Percentiles rank a stretch among this genome's conserved stretches.
Evolutionary conservation across 2,113 vertebrate genomes (phyloP).

Genomic region (Bostrychus sinensis): DNA sequence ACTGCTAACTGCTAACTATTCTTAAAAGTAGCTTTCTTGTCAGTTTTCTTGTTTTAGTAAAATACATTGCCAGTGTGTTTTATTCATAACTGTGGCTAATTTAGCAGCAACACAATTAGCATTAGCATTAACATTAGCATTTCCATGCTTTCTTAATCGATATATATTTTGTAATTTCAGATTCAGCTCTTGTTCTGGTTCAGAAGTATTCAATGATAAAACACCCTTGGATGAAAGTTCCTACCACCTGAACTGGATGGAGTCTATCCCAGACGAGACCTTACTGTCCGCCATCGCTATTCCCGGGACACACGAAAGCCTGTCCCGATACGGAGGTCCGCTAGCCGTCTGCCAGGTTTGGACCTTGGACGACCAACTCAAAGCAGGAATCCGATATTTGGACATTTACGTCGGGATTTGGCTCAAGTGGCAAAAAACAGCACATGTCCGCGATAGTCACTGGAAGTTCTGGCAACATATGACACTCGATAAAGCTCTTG

Average conservation of each 20-base stretch:
- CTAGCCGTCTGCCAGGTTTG: conserved; percentile 52
- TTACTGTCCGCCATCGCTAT: conserved; percentile 63
- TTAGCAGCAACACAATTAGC: too few species aligned
- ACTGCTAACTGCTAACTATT: too few species aligned
- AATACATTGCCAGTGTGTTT: too few species aligned
- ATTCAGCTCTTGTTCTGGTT: conserved; percentile 13
- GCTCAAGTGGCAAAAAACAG: neutral
- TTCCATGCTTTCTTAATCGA: neutral
- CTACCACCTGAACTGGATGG: conserved; percentile 67
- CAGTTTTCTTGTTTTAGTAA: too few species aligned
- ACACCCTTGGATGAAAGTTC: neutral
- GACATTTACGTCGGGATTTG: conserved; percentile 43
- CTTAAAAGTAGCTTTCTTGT: too few species aligned
- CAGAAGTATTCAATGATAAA: conserved; percentile 43
- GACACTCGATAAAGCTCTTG: conserved; percentile 30
- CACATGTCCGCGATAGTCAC: conserved; percentile 24
- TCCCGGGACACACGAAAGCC: conserved; percentile 70
- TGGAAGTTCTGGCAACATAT: conserved; percentile 15
- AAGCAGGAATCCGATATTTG: conserved; percentile 67
- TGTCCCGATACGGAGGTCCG: conserved; percentile 28
- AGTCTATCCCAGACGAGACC: conserved; percentile 32
- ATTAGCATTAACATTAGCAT: neutral
- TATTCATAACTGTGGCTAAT: too few species aligned
- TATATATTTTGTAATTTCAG: conserved; percentile 19
- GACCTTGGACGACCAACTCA: conserved; percentile 63